Evolutionary conservation across 2,888 invertebrate species (phyloP), one percentile per base, ranked within the genome.

Genomic region (Digitonthophagus gazella): DNA sequence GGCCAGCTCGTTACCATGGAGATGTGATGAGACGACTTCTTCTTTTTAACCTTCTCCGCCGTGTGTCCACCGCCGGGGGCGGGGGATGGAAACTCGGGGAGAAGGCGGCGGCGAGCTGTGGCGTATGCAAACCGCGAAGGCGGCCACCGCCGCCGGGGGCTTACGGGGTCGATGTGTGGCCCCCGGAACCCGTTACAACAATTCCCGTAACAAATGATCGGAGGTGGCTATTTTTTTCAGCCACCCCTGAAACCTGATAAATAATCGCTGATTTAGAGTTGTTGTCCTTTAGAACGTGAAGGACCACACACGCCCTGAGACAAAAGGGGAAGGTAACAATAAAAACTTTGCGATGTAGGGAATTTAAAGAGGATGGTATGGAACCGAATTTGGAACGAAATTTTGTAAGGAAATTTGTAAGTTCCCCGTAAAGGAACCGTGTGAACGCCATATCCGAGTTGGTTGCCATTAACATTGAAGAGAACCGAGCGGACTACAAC

Each of bases 1-100:
- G 83, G 82, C 81, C 80, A 82, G 82, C 83, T 83, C 83, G 83
- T 83, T 83, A 83, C 83, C 83, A 83, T 83, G 83, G 83, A 80
- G 83, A 83, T 83, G 83, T 83, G 83, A 81, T 82, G 82, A 83
- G 82, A 82, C 80, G 80, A 81, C 82, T 82, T 82, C 82, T 83
- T 82, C 82, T 82, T 83, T 83, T 83, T 83, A 83, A 82, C 82
- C 83, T 81, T 78, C 80, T 81, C 78, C 80, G 80, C 78, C 80
- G 80, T 79, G 78, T 80, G 81, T 80, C 81, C 81, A 80, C 81
- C 81, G 81, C 61, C 77, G 72, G 69, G 54, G 64, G 58, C 66
- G 67, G 55, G 69, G 67, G 65, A 67, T 71, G 75, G 76, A 19
- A 19, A 19, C 16, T 76, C 75, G 77, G 77, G 77, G 76, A 77